phyloP scores from a whole-genome alignment of 1,140 invertebrate genomes.

The Apis florea region DNA sequence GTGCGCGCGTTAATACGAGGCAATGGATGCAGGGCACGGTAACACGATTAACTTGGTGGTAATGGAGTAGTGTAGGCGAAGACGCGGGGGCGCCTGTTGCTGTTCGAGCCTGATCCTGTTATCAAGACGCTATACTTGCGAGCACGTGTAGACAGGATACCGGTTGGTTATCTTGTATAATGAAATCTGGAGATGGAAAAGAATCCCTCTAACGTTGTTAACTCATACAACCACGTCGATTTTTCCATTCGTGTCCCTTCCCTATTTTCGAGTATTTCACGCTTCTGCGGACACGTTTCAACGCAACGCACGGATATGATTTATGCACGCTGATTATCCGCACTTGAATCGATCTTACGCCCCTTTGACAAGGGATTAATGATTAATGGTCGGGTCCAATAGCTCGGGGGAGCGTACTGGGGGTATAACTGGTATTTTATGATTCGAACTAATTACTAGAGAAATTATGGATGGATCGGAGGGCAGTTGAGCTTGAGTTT shows the following conservation, averaged over 20 bases:
- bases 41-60: conserved; percentile 62
- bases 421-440: too few relatives aligned
- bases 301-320: neutral
- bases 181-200: too few relatives aligned
- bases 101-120: conserved; percentile 60
- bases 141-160: too few relatives aligned
- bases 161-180: too few relatives aligned
- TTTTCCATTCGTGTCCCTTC: too few relatives aligned
- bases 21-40: conserved; percentile 54
- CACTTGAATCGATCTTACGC: conserved; percentile 11
- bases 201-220: too few relatives aligned
- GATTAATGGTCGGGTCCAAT: conserved; percentile 33
- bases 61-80: conserved; percentile 68
- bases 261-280: too few relatives aligned
- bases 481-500: too few relatives aligned
- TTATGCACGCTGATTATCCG: conserved; percentile 18
- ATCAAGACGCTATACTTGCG: conserved; percentile 63
- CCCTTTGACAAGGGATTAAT: neutral
- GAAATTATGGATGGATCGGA: too few relatives aligned
- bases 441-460: neutral
- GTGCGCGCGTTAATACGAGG: conserved; percentile 49
- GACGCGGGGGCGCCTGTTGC: conserved; percentile 41
- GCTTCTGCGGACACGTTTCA: too few relatives aligned
- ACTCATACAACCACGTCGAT: too few relatives aligned
- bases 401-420: too few relatives aligned